A percentile compares a stretch with the other conserved stretches of the same genome.
These are phyloP conservation scores for Blera fallax DNA, from an alignment of 2,888 invertebrate species.

Conservation along the genomic window DNA sequence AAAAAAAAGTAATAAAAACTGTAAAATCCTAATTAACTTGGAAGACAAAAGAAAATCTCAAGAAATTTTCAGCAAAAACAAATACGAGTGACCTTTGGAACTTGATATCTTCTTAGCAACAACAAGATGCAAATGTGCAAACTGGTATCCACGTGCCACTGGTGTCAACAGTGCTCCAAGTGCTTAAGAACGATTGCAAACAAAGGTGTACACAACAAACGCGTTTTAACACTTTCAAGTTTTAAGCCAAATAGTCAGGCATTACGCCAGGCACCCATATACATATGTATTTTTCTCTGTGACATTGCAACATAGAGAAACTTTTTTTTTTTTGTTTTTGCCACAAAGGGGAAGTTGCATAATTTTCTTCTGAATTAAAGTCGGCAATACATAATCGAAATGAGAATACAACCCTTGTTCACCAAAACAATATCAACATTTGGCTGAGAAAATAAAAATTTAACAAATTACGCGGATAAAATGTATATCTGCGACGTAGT, in stretches of 20 bases:
- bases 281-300: neutral
- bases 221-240: neutral
- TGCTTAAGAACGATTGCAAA: neutral
- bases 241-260: neutral
- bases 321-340: conserved; percentile 2
- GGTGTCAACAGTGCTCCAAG: neutral
- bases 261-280: neutral
- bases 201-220: neutral
- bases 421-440: neutral
- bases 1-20: too few relatives aligned
- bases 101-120: conserved; percentile 20
- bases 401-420: neutral
- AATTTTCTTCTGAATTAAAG: neutral
- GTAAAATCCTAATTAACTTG: neutral
- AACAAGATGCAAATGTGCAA: conserved; percentile 15
- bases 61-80: neutral
- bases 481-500: conserved; percentile 21
- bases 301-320: conserved; percentile 23
- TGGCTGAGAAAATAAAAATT: neutral
- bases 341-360: conserved; percentile 15
- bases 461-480: neutral
- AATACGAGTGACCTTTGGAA: conserved; percentile 55
- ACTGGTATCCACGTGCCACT: neutral
- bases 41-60: neutral
- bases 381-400: neutral